Evolutionary conservation across 2,113 vertebrate species (phyloP), one percentile per base, ranked within the genome.

Genomic region (Cavia aperea): DNA sequence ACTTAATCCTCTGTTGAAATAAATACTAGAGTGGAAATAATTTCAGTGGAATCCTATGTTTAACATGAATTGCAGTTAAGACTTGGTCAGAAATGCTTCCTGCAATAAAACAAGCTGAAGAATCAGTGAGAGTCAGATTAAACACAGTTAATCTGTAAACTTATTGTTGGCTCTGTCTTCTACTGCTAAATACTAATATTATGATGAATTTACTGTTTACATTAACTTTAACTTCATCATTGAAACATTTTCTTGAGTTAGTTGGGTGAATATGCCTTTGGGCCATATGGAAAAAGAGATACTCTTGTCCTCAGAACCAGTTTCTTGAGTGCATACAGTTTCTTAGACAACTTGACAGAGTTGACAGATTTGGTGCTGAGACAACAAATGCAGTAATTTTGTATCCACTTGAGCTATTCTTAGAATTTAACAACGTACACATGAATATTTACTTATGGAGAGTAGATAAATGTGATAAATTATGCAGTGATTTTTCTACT

Each of bases 161-260:
- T 46, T 56, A 16, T 39, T 65, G 23, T 85, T 86, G 49, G 62
- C 23, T 24, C 16, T 63, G 10, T 73, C 46, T 60, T 65, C 24
- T 91, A 18, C 24, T 31, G 89, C 77, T 68, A 75, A 43, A 1
- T 82, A 81, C 7, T 86, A 46, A 43, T 39, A 15, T 83, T 85
- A 63, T 66, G 63, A 24, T n/a, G 46, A 56, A 68, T 54, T 68
- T 75, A 51, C 31, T 11, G 26, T 56, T 24, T 83, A 85, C 75
- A 62, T 65, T 60, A 89, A 72, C 56, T 92, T 94, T 58, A 89
- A 60, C 73, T 95, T 95, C 70, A 62, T 85, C 19, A 23, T 15
- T 89, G 84, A 92, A 66, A 54, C 7, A 65, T 90, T 87, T 81
- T 51, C 36, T 85, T 72, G 16, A 86, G 33, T 92, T 86, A 83